A percentile compares a stretch with the other conserved stretches of the same genome.
Evolutionary conservation across 2,888 invertebrate species (phyloP).

Genomic region (Nesidiocoris tenuis): DNA sequence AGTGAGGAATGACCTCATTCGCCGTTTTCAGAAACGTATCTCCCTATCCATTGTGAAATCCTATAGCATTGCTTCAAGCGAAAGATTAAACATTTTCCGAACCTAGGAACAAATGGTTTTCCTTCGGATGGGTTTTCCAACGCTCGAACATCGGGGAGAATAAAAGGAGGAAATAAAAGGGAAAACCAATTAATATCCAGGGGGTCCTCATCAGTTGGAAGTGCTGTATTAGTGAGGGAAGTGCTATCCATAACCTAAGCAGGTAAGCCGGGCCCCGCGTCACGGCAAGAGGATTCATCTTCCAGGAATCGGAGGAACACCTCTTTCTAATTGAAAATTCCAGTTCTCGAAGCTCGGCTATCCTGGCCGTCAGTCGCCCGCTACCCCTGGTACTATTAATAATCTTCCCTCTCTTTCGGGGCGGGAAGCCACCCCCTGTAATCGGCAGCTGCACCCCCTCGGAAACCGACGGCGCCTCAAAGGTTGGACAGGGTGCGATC

Average conservation of each 20-base stretch:
- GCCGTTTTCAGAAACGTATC: too few relatives aligned
- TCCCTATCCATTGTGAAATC: too few relatives aligned
- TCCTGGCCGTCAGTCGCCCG: neutral
- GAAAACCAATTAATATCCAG: slow-evolving; percentile 27
- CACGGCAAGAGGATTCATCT: slow-evolving; percentile 12
- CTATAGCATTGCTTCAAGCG: too few relatives aligned
- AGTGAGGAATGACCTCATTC: too few relatives aligned
- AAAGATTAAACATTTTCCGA: too few relatives aligned
- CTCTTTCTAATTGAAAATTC: slow-evolving; percentile 38
- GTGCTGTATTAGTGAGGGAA: slow-evolving; percentile 15
- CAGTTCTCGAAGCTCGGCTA: slow-evolving; percentile 14
- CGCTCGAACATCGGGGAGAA: too few relatives aligned
- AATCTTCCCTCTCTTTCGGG: slow-evolving; percentile 9
- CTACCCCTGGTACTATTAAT: slow-evolving; percentile 25
- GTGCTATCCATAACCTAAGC: slow-evolving; percentile 25
- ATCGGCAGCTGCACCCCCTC: neutral
- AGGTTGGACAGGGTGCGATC: slow-evolving; percentile 14
- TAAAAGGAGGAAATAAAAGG: neutral
- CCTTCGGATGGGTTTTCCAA: too few relatives aligned
- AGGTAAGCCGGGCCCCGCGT: neutral
- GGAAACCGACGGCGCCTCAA: neutral
- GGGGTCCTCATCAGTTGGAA: slow-evolving; percentile 23
- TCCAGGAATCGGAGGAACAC: slow-evolving; percentile 21
- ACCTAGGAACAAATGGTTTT: too few relatives aligned
- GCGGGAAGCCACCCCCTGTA: neutral